Percentiles rank a stretch among this genome's conserved stretches.
Evolutionary conservation across 2,888 invertebrate genomes (phyloP).

Genomic region (Acanthopleura granulata): DNA sequence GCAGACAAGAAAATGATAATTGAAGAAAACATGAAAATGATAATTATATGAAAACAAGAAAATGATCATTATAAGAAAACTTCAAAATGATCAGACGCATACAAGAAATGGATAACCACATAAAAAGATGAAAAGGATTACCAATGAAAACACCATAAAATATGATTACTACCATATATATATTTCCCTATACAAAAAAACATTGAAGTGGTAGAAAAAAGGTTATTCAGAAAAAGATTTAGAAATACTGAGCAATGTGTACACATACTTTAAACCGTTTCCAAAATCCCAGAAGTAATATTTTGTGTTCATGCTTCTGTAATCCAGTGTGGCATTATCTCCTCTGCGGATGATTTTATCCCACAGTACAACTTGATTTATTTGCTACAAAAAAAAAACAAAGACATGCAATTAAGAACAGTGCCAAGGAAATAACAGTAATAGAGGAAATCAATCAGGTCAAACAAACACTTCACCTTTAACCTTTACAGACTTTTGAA

Average conservation of each 20-base stretch:
- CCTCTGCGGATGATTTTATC: conserved; percentile 97
- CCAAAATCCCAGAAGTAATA: conserved; percentile 99
- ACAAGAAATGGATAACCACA: no score
- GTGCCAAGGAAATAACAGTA: no score
- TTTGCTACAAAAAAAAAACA: conserved; percentile 68
- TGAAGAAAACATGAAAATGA: not conserved
- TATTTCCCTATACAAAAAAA: no score
- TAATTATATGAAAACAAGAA: not conserved
- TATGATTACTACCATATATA: no score
- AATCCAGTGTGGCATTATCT: conserved; percentile 92
- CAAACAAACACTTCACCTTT: no score
- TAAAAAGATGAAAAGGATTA: not conserved
- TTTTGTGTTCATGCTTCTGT: conserved; percentile 95
- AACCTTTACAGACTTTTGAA: no score
- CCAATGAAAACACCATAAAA: no score
- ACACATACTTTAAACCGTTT: conserved; percentile 88
- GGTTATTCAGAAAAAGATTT: not conserved
- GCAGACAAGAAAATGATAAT: no score
- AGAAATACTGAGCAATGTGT: not conserved
- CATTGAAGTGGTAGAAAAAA: not conserved
- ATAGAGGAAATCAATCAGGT: no score
- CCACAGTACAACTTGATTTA: conserved; percentile 90
- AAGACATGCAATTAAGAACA: not conserved
- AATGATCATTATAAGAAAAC: no score
- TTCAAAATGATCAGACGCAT: no score